phyloP scores from a whole-genome alignment of 2,888 invertebrate genomes.

The Sthenelais limicola region DNA sequence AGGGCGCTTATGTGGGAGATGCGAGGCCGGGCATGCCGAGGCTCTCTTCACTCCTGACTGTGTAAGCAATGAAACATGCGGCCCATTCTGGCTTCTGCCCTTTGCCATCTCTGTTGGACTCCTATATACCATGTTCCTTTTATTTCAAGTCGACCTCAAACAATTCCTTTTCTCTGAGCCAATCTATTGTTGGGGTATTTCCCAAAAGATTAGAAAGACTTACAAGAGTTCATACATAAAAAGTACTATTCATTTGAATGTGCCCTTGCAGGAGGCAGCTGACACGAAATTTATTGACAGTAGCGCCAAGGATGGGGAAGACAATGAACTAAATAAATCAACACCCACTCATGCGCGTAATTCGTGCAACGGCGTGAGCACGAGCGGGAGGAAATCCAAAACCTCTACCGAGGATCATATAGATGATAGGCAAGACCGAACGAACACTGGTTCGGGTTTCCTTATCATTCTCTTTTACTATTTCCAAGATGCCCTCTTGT shows the following conservation, averaged over 20 bases:
- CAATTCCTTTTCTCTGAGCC: slow-evolving; percentile 50
- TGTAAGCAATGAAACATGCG: slow-evolving; percentile 47
- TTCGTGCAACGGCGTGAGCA: slow-evolving; percentile 23
- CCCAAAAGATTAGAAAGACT: slow-evolving; percentile 13
- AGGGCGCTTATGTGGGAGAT: slow-evolving; percentile 52
- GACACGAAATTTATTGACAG: slow-evolving; percentile 38
- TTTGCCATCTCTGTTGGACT: slow-evolving; percentile 46
- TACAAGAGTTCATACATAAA: slow-evolving; percentile 28
- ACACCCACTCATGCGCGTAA: slow-evolving; percentile 23
- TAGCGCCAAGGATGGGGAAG: slow-evolving; percentile 24
- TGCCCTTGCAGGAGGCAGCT: slow-evolving; percentile 27
- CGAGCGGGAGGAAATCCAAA: neutral
- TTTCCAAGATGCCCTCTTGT: slow-evolving; percentile 54
- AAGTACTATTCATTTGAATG: slow-evolving; percentile 33
- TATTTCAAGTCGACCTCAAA: slow-evolving; percentile 50
- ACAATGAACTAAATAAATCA: neutral
- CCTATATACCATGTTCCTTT: slow-evolving; percentile 49
- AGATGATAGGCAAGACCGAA: slow-evolving; percentile 15
- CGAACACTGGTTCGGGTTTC: slow-evolving; percentile 47
- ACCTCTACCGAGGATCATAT: neutral
- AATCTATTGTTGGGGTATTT: slow-evolving; percentile 2
- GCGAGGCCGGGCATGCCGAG: slow-evolving; percentile 49
- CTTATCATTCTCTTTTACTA: slow-evolving; percentile 53
- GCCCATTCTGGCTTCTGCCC: slow-evolving; percentile 47
- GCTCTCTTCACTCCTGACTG: slow-evolving; percentile 50